Base-by-base conservation (phyloP, 2,888 invertebrate species). In the Nomada fucata region DNA sequence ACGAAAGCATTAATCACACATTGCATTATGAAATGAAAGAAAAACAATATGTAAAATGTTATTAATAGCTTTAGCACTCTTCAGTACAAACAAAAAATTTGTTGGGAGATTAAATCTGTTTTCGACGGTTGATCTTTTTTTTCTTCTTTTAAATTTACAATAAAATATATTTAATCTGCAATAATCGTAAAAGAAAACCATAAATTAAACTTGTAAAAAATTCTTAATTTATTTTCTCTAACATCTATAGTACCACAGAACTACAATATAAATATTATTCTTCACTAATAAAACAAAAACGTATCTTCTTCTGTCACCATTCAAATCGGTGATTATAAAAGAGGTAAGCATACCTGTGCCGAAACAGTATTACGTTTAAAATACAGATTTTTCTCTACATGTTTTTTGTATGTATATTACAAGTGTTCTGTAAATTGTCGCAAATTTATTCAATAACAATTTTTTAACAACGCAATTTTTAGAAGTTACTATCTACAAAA, bases 401-500 rank as follows among this genome's bases (percentile, higher is more conserved):
- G 74, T 74, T 73, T 79, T 69, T 79, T 86, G 75, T 89, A 75
- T 85, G 63, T 87, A 88, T 86, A 83, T 86, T 88, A 81, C 80
- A 86, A 83, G 82, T 80, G 68, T 85, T 68, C 76, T 84, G 67
- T 86, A 79, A 53, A 82, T 75, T 82, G 74, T 84, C 59, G 79
- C 80, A 85, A 87, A 81, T 88, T 86, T 70, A 86, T 86, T 86
- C 83, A 78, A 75, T 87, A 89, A 90, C 85, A 86, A 88, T 88
- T 86, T 36, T 88, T 87, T 76, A 89, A 89, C 86, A 90, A 89
- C 88, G 86, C 82, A 88, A 89, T 86, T 79, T 80, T 84, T 89
- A 90, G 81, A 77, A 88, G 83, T 88, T 80, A 84, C 85, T 90
- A 90, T 89, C 90, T 90, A 91, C 90, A 89, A 65, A 80, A 89